Conservation (phyloP, 92 coral and sea anemone genomes). For the Diadumene lineata region DNA sequence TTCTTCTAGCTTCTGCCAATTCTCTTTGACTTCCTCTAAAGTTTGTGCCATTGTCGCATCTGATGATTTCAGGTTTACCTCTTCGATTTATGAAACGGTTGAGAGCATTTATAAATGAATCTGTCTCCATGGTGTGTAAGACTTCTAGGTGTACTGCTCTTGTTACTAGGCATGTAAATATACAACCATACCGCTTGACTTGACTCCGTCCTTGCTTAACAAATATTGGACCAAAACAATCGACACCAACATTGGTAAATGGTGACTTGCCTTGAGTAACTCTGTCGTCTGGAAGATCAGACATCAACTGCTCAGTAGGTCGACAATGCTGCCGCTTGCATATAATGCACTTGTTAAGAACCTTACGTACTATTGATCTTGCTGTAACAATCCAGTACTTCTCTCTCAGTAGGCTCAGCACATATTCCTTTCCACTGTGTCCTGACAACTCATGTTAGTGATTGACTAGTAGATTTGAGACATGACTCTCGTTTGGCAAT, state of each 20-base stretch:
- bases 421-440: slow-evolving; percentile 4
- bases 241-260: slow-evolving; percentile 3
- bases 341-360: neutral
- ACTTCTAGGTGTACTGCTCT: slow-evolving; percentile 9
- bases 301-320: slow-evolving; percentile 2
- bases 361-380: neutral
- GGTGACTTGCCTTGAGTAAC: slow-evolving; percentile 1
- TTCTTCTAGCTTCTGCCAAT: slow-evolving; percentile 6
- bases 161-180: neutral
- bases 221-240: slow-evolving; percentile 4
- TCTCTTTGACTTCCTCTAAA: slow-evolving; percentile 4
- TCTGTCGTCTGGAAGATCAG: neutral
- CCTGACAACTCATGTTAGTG: neutral
- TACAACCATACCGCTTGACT: slow-evolving; percentile 2
- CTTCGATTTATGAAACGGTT: slow-evolving; percentile 8
- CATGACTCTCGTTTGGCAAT: neutral
- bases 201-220: slow-evolving; percentile 6
- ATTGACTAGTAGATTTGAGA: neutral
- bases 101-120: neutral
- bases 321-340: too few species aligned
- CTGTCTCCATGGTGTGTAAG: neutral
- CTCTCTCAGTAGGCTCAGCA: neutral
- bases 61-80: neutral
- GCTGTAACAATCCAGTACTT: slow-evolving; percentile 5
- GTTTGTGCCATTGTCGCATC: slow-evolving; percentile 23